Evolutionary conservation across 2,797 vertebrate species (phyloP).

Genomic region (Alcedo atthis): DNA sequence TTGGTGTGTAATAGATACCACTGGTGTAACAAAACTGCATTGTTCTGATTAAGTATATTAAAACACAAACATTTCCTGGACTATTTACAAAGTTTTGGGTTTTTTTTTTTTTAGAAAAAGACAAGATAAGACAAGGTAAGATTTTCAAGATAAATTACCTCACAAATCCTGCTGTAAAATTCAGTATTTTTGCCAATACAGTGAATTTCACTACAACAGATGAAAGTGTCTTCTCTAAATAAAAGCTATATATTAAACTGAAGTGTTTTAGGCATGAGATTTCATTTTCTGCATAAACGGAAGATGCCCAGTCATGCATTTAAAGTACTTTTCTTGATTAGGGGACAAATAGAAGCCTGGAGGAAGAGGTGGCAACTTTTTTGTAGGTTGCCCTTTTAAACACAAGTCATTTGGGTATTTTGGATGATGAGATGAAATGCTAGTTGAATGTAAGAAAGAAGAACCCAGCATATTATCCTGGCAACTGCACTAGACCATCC

Average conservation of each 20-base stretch:
- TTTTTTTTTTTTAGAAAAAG: too few species aligned
- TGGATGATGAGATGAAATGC: background rate
- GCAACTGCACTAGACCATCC: background rate
- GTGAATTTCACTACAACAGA: background rate
- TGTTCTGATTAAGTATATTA: background rate
- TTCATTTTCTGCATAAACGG: background rate
- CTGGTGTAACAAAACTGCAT: background rate
- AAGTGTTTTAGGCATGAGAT: background rate
- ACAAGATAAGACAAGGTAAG: background rate
- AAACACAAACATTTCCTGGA: background rate
- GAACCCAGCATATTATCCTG: background rate
- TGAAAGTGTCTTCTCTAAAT: background rate
- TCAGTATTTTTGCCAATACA: background rate
- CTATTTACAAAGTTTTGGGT: background rate
- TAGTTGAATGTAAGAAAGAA: background rate
- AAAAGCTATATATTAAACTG: background rate
- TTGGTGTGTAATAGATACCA: background rate
- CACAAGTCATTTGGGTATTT: background rate
- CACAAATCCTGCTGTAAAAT: background rate
- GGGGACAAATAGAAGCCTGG: background rate
- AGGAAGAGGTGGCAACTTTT: background rate
- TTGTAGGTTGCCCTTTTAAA: background rate
- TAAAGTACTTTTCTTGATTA: background rate
- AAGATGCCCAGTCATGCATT: background rate
- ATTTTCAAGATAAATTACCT: background rate